Evolutionary conservation across 2,113 vertebrate genomes (phyloP).

Genomic region (Ursus arctos): DNA sequence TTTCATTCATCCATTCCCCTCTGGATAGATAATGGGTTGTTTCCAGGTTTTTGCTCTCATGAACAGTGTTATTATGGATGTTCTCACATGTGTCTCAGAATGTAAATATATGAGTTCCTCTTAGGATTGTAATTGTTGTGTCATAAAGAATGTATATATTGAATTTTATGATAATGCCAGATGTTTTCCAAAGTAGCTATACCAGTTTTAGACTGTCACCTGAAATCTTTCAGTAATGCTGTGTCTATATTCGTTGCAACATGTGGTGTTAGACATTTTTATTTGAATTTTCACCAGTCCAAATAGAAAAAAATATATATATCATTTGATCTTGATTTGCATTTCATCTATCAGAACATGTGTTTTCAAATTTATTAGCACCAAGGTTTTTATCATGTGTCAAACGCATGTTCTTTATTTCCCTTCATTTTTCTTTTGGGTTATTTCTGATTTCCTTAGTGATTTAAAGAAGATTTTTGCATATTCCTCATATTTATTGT

Average conservation of each 20-base stretch:
- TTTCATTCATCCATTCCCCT: background rate
- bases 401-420: background rate
- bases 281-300: background rate
- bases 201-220: background rate
- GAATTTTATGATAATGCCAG: conserved; percentile 25
- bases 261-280: background rate
- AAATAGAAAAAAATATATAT: background rate
- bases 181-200: conserved; percentile 15
- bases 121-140: conserved; percentile 1
- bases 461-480: background rate
- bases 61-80: background rate
- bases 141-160: background rate
- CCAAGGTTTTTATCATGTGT: background rate
- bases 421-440: background rate
- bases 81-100: background rate
- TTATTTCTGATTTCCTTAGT: background rate
- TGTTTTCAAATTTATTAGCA: conserved; percentile 2
- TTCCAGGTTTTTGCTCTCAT: conserved; percentile 40
- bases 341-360: background rate
- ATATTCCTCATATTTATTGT: background rate
- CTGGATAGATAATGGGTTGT: background rate
- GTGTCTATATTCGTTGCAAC: background rate
- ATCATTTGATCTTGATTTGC: background rate
- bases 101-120: background rate
- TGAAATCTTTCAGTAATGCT: background rate